Conservation (phyloP, 2,797 vertebrate species). For the Fundulus diaphanus region DNA sequence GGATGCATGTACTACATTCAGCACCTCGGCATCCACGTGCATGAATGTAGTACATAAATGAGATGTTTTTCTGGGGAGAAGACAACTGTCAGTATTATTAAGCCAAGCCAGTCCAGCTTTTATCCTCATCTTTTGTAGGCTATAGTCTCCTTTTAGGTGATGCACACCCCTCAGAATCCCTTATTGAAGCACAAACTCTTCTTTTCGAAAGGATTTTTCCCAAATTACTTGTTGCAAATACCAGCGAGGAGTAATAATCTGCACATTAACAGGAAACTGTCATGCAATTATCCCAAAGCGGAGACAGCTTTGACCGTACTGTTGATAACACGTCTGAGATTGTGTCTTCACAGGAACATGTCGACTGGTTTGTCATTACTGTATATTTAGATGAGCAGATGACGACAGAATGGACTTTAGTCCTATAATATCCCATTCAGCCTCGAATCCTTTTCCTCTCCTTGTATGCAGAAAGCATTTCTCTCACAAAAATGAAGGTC, state of each 20-base stretch:
- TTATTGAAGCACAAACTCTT: neutral
- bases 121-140: neutral
- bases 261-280: neutral
- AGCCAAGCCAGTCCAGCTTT: too few relatives aligned
- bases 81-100: too few relatives aligned
- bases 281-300: neutral
- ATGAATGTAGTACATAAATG: too few relatives aligned
- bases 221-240: neutral
- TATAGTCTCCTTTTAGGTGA: neutral
- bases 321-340: neutral
- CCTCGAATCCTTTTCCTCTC: too few relatives aligned
- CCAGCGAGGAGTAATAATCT: conserved; percentile 1
- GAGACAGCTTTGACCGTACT: neutral
- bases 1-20: neutral
- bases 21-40: neutral
- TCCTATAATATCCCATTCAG: neutral
- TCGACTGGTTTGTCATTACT: neutral
- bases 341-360: neutral
- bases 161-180: neutral
- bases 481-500: too few relatives aligned
- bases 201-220: neutral
- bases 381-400: neutral
- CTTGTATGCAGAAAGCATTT: too few relatives aligned
- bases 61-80: neutral
- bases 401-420: neutral